Evolutionary conservation across 37 sponge, comb jelly and placozoan genomes (phyloP), one percentile per base, ranked within the genome.

Genomic region (Petrosia ficiformis): DNA sequence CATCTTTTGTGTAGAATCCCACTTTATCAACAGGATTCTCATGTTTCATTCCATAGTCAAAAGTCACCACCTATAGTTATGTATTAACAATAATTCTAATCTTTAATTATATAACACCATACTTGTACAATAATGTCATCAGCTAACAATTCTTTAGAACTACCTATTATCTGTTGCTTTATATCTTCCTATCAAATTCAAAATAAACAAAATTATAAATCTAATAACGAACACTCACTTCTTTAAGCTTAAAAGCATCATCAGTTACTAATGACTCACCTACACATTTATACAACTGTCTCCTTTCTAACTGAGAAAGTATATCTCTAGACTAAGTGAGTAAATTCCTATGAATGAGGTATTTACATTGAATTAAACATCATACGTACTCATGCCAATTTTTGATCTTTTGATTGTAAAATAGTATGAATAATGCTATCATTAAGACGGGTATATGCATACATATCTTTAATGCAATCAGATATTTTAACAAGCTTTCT

Each of bases 221-320:
- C n/a, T n/a, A n/a, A n/a, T n/a, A n/a, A n/a, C n/a, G n/a, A 48
- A 48, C 54, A 48, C 54, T 48, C 54, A 61, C 63, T 6, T n/a
- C n/a, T n/a, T 61, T n/a, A 61, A 29, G n/a, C 5, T 5, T 5
- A 26, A 29, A 33, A 25, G 33, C 77, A 19, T 77, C 67, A 5
- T 2, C 37, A 24, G 79, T 28, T 41, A 76, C 66, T 74, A 80
- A 74, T 2, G 89, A 82, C 82, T 90, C 89, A 35, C 88, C 93
- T 69, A 94, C 59, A 39, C 76, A 88, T 59, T 84, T 84, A 80
- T 91, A 95, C 56, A 95, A 79, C 42, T 88, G 54, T 57, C 95
- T 78, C 39, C 54, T 73, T 54, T 91, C 79, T 25, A 95, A 28
- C 37, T 59, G 68, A 2, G 59, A 59, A 16, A 95, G 57, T 4